Evolutionary conservation across 2,888 invertebrate genomes (phyloP).

Genomic region (Eupeodes luniger): DNA sequence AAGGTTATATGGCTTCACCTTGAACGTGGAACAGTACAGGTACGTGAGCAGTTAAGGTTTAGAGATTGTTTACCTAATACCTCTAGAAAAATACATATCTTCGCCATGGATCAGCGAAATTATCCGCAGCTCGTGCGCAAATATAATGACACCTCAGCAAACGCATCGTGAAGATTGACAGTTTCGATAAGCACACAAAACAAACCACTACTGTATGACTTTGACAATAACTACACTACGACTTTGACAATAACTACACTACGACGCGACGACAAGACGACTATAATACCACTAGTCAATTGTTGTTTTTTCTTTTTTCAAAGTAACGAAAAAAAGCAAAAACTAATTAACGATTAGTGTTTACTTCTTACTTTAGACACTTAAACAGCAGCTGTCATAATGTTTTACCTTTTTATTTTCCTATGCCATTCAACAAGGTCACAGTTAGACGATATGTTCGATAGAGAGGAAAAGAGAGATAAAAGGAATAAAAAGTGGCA

Average conservation of each 20-base stretch:
- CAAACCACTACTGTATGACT: constrained; percentile 23
- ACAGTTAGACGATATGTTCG: neutral
- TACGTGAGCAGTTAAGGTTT: constrained; percentile 40
- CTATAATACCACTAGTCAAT: constrained; percentile 4
- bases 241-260: constrained; percentile 50
- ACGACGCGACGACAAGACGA: too few relatives aligned
- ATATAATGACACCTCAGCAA: constrained; percentile 54
- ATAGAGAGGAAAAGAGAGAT: constrained; percentile 7
- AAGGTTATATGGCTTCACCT: constrained; percentile 51
- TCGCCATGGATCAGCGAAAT: constrained; percentile 46
- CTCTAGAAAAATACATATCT: constrained; percentile 17
- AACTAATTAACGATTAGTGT: constrained; percentile 63
- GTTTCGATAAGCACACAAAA: constrained; percentile 46
- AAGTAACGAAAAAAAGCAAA: constrained; percentile 24
- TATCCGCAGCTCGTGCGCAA: constrained; percentile 44
- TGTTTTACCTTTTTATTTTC: constrained; percentile 4
- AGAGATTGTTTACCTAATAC: neutral
- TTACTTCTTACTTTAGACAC: constrained; percentile 36
- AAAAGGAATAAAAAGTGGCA: constrained; percentile 28
- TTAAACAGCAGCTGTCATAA: constrained; percentile 41
- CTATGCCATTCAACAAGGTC: constrained; percentile 61
- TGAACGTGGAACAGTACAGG: constrained; percentile 47
- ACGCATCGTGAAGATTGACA: constrained; percentile 69
- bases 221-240: constrained; percentile 48
- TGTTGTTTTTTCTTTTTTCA: neutral